These are phyloP conservation scores for Saccostrea glomerata DNA, from an alignment of 1,140 invertebrate species.

Conservation along the genomic window DNA sequence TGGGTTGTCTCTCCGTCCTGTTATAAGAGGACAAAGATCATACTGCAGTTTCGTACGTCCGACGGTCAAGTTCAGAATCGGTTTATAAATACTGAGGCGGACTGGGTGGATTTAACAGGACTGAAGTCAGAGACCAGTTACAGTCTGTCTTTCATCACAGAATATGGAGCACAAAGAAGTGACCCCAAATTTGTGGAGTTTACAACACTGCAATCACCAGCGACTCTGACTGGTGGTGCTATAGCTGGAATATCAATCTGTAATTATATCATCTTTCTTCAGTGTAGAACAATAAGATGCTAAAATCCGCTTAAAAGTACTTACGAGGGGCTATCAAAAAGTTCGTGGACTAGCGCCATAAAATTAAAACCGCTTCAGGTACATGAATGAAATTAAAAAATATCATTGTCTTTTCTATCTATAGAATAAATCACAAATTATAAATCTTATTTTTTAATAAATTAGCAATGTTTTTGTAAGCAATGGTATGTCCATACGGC, in stretches of 20 bases:
- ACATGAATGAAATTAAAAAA: no score
- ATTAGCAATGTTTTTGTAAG: no score
- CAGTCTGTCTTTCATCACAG: slow-evolving; percentile 42
- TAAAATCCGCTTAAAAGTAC: no score
- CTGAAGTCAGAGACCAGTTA: slow-evolving; percentile 45
- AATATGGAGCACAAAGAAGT: slow-evolving; percentile 38
- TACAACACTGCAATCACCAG: slow-evolving; percentile 15
- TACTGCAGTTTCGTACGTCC: background rate
- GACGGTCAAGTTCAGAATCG: background rate
- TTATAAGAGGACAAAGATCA: slow-evolving; percentile 31
- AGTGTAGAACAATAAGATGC: no score
- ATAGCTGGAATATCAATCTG: slow-evolving; percentile 37
- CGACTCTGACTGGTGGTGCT: slow-evolving; percentile 20
- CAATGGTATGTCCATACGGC: no score
- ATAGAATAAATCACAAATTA: no score
- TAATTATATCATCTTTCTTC: background rate
- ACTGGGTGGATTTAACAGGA: slow-evolving; percentile 36
- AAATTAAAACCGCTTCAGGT: no score
- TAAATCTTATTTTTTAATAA: no score
- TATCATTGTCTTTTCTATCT: no score
- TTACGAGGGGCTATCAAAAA: no score
- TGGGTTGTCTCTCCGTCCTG: slow-evolving; percentile 45
- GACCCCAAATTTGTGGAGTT: slow-evolving; percentile 44
- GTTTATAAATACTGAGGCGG: slow-evolving; percentile 29
- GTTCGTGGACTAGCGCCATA: no score